A percentile compares a stretch with the other conserved stretches of the same genome.
phyloP scores from a whole-genome alignment of 2,113 vertebrate genomes.

The Bubo scandiacus region DNA sequence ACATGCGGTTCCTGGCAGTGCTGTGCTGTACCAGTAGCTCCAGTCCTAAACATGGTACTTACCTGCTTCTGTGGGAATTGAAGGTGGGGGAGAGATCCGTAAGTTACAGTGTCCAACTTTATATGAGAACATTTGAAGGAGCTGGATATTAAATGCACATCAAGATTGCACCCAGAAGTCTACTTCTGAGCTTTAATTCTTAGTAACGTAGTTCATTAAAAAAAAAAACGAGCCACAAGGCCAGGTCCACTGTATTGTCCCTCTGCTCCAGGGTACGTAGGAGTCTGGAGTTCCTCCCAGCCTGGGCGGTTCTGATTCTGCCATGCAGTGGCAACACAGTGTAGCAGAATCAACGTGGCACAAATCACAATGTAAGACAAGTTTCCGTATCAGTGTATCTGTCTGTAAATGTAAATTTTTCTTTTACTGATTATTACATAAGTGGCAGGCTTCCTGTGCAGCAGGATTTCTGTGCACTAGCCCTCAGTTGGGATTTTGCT shows the following conservation, averaged over 20 bases:
- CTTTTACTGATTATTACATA: background rate
- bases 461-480: background rate
- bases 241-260: background rate
- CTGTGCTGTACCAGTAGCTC: background rate
- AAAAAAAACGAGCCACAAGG: background rate
- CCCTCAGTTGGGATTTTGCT: background rate
- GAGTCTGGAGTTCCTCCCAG: background rate
- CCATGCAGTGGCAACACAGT: fast-evolving
- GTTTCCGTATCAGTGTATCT: background rate
- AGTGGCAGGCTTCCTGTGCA: background rate
- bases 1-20: background rate
- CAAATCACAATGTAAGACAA: background rate
- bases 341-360: background rate
- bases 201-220: background rate
- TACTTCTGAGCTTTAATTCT: background rate
- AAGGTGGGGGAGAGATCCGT: background rate
- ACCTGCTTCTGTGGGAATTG: background rate
- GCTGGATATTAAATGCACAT: background rate
- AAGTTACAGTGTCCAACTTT: background rate
- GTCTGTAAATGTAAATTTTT: background rate
- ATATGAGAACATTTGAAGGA: background rate
- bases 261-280: background rate
- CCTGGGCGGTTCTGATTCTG: background rate
- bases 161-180: background rate
- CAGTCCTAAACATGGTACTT: background rate